A percentile compares a stretch with the other conserved stretches of the same genome.
Conservation (phyloP, 2,797 vertebrate genomes). For the Adrianichthys oophorus region DNA sequence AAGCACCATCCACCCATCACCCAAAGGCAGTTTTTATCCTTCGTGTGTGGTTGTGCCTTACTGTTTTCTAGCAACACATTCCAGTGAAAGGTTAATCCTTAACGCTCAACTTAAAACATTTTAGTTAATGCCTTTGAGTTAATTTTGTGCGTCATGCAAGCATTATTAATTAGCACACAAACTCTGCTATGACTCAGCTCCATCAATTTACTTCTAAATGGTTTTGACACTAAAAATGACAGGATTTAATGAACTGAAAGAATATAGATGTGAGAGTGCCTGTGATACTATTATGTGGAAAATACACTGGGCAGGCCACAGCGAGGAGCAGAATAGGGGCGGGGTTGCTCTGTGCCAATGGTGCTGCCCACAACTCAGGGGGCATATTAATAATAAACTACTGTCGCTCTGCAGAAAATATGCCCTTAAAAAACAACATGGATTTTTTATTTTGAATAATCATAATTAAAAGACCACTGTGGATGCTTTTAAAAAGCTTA, state of each 20-base stretch:
- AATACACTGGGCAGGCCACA: no score
- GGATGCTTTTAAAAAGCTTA: no score
- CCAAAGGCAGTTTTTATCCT: not conserved
- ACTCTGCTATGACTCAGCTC: constrained; percentile 10
- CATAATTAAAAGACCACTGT: no score
- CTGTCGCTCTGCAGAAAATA: no score
- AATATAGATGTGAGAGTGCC: constrained; percentile 1
- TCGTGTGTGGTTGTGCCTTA: not conserved
- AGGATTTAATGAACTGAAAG: not conserved
- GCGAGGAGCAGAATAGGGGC: no score
- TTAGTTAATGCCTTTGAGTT: constrained; percentile 41
- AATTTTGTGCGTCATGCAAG: constrained; percentile 4
- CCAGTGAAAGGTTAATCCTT: constrained; percentile 13
- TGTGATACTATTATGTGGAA: not conserved
- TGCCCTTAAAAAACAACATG: no score
- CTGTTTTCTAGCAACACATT: not conserved
- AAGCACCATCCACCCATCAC: not conserved
- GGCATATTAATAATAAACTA: no score
- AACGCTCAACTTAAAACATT: constrained; percentile 24
- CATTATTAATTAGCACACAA: no score
- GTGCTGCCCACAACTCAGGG: no score
- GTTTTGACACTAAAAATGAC: no score
- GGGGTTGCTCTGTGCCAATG: no score
- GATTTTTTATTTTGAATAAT: no score
- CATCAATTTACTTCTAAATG: not conserved